These are phyloP conservation scores for Panurus biarmicus DNA, from an alignment of 2,113 vertebrate genomes.

Conservation along the genomic window DNA sequence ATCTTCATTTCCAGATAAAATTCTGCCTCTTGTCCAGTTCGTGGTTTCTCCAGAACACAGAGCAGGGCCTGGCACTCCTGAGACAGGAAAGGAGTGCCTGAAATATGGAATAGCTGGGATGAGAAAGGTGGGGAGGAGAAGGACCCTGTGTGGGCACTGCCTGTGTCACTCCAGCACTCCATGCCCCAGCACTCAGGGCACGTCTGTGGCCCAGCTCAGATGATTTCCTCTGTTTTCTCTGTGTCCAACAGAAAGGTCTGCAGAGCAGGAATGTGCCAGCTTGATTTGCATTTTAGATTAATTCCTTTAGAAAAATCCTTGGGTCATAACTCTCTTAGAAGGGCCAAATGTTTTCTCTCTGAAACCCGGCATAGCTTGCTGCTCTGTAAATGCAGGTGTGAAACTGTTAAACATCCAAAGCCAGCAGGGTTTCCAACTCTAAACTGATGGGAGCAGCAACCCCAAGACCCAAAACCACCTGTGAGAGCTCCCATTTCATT, in stretches of 20 bases:
- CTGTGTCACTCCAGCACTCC: accelerated
- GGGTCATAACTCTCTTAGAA: background rate
- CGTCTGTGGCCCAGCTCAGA: background rate
- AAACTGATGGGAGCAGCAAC: background rate
- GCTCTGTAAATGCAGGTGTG: background rate
- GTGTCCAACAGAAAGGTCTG: background rate
- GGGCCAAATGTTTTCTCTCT: background rate
- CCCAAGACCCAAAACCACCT: background rate
- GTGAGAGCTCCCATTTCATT: background rate
- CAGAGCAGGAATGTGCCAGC: background rate
- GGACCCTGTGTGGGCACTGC: background rate
- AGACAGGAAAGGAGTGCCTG: background rate
- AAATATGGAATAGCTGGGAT: background rate
- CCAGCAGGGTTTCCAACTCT: background rate
- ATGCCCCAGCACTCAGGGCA: background rate
- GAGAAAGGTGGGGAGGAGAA: background rate
- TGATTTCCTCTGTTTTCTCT: background rate
- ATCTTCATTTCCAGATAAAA: background rate
- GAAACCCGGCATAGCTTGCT: background rate
- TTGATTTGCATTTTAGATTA: background rate
- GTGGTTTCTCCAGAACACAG: background rate
- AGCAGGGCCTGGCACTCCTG: background rate
- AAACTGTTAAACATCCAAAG: background rate
- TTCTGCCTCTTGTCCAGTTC: background rate
- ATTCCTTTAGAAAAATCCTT: background rate